These are phyloP conservation scores for Luperina testacea DNA, from an alignment of 2,888 invertebrate species.

Conservation along the genomic window DNA sequence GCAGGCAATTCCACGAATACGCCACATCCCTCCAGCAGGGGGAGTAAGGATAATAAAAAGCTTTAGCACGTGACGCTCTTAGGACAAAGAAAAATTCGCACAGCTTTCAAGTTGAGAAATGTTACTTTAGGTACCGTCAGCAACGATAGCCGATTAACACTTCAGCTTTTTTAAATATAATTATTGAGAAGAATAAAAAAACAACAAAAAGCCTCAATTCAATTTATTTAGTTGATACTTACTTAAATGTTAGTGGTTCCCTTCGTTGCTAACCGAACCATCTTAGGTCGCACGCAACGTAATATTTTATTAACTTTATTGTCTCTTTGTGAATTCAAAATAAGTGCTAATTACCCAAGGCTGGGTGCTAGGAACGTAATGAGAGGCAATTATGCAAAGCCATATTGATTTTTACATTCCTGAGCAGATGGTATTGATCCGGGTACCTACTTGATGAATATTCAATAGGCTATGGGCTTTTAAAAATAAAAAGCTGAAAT, in stretches of 20 bases:
- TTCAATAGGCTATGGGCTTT: constrained; percentile 23
- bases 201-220: not conserved
- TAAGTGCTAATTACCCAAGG: constrained; percentile 55
- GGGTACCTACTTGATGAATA: constrained; percentile 45
- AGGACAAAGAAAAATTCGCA: constrained; percentile 81
- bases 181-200: not conserved
- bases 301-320: constrained; percentile 41
- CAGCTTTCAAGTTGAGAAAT: constrained; percentile 70
- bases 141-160: not conserved
- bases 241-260: not conserved
- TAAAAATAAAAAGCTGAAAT: constrained; percentile 31
- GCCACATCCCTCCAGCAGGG: constrained; percentile 62
- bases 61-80: constrained; percentile 84
- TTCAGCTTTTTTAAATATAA: not conserved
- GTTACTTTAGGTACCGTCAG: constrained; percentile 49
- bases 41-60: constrained; percentile 82
- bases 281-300: constrained; percentile 50
- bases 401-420: constrained; percentile 58
- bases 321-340: constrained; percentile 48
- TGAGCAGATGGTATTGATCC: constrained; percentile 50
- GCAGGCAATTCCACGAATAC: constrained; percentile 68
- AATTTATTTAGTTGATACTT: not conserved
- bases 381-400: constrained; percentile 51
- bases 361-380: constrained; percentile 34
- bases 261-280: constrained; percentile 32